phyloP scores from a whole-genome alignment of 2,797 vertebrate genomes.

The Gambusia yucatana region DNA sequence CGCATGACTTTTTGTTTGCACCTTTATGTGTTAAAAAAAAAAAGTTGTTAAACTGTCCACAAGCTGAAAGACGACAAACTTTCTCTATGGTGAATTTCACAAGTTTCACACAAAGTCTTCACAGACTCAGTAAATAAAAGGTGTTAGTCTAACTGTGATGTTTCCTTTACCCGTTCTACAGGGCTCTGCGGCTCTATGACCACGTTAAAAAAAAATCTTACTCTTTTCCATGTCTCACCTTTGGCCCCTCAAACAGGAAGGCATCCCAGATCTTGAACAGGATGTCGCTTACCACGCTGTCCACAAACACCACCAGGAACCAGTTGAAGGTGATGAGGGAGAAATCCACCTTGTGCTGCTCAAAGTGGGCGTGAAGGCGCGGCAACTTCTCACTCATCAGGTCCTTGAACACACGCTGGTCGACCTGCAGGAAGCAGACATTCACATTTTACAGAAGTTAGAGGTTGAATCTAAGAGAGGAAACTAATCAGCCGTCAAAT shows the following conservation, averaged over 20 bases:
- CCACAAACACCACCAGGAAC: slow-evolving; percentile 98
- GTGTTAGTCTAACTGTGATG: neutral
- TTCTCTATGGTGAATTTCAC: neutral
- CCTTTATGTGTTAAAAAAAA: neutral
- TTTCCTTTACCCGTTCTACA: neutral
- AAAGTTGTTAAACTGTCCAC: neutral
- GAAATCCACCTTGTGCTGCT: slow-evolving; percentile 93
- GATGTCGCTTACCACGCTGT: slow-evolving; percentile 95
- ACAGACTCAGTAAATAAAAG: neutral
- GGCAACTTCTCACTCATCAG: slow-evolving; percentile 96
- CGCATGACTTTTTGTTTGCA: neutral
- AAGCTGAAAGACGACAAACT: neutral
- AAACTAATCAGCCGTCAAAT: neutral
- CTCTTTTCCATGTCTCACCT: slow-evolving; percentile 79
- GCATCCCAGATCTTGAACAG: slow-evolving; percentile 99
- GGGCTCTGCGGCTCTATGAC: neutral
- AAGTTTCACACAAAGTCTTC: neutral
- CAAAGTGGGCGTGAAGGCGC: slow-evolving; percentile 91
- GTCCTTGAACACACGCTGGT: slow-evolving; percentile 97
- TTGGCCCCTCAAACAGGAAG: slow-evolving; percentile 96
- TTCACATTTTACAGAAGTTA: neutral
- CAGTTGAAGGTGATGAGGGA: slow-evolving; percentile 99
- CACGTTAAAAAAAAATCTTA: neutral
- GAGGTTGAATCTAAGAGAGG: slow-evolving; percentile 4
- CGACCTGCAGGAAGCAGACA: slow-evolving; percentile 82